phyloP scores from a whole-genome alignment of 2,797 vertebrate species.

The Molossus alvarezi region DNA sequence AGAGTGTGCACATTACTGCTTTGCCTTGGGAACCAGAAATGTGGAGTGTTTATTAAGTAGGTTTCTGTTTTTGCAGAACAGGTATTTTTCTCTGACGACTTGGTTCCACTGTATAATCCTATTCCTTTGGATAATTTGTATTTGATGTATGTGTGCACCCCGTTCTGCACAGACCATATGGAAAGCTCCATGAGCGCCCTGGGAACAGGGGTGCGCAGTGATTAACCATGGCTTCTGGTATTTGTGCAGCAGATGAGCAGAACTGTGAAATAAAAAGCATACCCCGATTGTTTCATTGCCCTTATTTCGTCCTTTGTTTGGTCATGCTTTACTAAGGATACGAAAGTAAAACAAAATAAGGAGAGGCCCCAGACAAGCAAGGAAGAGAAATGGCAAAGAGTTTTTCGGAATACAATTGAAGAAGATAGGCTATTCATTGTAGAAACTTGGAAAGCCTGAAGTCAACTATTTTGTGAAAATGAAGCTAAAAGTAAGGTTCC shows the following conservation, averaged over 20 bases:
- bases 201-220: constrained; percentile 86
- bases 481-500: constrained; percentile 30
- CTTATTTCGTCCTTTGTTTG: constrained; percentile 89
- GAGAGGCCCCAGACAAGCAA: constrained; percentile 55
- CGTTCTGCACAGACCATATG: constrained; percentile 89
- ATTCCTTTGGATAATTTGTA: constrained; percentile 89
- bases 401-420: constrained; percentile 41
- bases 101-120: constrained; percentile 87
- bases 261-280: constrained; percentile 87
- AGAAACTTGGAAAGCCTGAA: background rate
- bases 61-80: constrained; percentile 88
- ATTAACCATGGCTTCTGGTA: constrained; percentile 88
- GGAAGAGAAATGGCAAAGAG: constrained; percentile 48
- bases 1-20: constrained; percentile 81
- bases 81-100: constrained; percentile 87
- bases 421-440: background rate
- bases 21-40: constrained; percentile 82
- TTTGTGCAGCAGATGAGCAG: constrained; percentile 89
- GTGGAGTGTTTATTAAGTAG: constrained; percentile 86
- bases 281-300: constrained; percentile 85
- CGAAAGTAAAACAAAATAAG: constrained; percentile 75
- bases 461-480: constrained; percentile 68
- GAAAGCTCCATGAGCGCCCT: constrained; percentile 88
- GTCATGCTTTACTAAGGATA: constrained; percentile 75
- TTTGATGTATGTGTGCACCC: constrained; percentile 88